Evolutionary conservation across 2,888 invertebrate species (phyloP).

Genomic region (Scaptomyza polygonia): DNA sequence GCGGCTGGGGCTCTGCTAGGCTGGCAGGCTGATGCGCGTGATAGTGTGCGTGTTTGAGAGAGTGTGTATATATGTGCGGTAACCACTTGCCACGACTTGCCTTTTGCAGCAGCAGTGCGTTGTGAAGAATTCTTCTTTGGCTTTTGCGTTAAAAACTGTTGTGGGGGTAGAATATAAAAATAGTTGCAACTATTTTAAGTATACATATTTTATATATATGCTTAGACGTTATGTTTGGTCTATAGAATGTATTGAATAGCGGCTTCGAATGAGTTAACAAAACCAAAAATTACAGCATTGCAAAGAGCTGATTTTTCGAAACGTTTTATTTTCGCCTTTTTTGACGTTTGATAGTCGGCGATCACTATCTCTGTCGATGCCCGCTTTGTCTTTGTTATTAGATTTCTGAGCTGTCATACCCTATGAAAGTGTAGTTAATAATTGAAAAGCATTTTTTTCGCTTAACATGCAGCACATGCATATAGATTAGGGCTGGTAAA

Average conservation of each 20-base stretch:
- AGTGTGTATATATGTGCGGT: constrained; percentile 59
- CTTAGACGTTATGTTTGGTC: constrained; percentile 31
- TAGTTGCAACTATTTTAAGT: constrained; percentile 74
- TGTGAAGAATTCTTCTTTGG: constrained; percentile 66
- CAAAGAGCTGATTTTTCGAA: too few species aligned
- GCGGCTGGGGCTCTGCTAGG: constrained; percentile 33
- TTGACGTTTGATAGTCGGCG: too few species aligned
- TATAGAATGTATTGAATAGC: constrained; percentile 6
- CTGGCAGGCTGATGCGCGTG: constrained; percentile 18
- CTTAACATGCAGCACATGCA: too few species aligned
- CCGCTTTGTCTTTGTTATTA: too few species aligned
- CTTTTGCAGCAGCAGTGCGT: constrained; percentile 54
- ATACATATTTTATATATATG: constrained; percentile 48
- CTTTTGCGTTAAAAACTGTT: constrained; percentile 55
- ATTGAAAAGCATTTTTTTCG: too few species aligned
- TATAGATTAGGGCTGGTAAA: too few species aligned
- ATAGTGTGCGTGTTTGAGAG: constrained; percentile 30
- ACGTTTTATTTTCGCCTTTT: too few species aligned
- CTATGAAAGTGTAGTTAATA: too few species aligned
- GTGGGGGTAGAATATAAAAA: constrained; percentile 55
- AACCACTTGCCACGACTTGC: constrained; percentile 70
- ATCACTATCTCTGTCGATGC: too few species aligned
- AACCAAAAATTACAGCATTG: too few species aligned
- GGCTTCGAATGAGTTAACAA: constrained; percentile 9
- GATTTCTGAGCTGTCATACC: too few species aligned